phyloP scores from a whole-genome alignment of 2,113 vertebrate genomes.

The Peromyscus californicus region DNA sequence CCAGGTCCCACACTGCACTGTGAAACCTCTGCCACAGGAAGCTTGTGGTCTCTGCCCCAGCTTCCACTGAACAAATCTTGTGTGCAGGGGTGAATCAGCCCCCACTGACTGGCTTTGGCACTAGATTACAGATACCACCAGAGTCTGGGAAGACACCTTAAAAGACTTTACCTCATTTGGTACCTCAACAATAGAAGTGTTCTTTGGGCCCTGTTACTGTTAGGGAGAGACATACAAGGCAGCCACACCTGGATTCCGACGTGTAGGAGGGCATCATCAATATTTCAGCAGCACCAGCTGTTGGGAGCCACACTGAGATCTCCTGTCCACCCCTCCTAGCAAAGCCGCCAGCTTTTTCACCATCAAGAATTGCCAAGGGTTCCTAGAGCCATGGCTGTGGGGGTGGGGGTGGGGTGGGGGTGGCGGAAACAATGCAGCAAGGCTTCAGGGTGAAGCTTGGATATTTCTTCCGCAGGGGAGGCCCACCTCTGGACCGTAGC shows the following conservation, averaged over 20 bases:
- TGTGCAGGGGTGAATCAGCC: background rate
- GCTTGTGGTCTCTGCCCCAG: background rate
- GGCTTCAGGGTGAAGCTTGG: background rate
- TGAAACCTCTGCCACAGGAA: background rate
- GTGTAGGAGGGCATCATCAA: background rate
- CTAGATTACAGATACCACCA: background rate
- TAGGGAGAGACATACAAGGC: background rate
- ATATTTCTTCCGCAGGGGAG: background rate
- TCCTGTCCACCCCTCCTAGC: background rate
- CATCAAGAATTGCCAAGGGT: background rate
- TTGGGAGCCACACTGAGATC: background rate
- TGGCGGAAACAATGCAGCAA: background rate
- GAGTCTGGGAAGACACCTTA: background rate
- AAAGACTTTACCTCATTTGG: background rate
- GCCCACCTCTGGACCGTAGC: background rate
- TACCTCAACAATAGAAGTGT: background rate
- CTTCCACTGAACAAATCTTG: background rate
- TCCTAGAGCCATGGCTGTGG: background rate
- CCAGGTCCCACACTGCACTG: background rate
- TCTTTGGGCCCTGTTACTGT: background rate
- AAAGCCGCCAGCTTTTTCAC: background rate
- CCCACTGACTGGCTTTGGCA: background rate
- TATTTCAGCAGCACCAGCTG: background rate
- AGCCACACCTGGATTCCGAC: slow-evolving; percentile 37
- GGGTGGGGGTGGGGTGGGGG: too few relatives aligned